phyloP scores from a whole-genome alignment of 2,113 vertebrate genomes.

The Crypturellus undulatus region DNA sequence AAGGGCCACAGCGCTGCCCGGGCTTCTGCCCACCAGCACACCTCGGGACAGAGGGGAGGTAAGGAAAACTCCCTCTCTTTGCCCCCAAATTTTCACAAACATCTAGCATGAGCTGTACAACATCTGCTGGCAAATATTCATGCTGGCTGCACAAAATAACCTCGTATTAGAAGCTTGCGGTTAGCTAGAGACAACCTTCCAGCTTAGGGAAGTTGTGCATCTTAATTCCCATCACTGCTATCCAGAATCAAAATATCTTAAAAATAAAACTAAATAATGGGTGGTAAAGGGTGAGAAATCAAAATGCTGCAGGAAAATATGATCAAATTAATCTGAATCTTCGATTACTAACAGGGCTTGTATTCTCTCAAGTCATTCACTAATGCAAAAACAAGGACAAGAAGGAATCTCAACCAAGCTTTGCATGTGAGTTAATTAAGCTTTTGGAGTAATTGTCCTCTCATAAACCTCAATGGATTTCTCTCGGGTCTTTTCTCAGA shows the following conservation, averaged over 20 bases:
- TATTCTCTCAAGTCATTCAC: not conserved
- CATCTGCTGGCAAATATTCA: not conserved
- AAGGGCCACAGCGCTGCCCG: not conserved
- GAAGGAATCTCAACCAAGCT: not conserved
- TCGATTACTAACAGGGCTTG: not conserved
- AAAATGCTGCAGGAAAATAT: not conserved
- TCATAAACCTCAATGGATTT: constrained; percentile 28
- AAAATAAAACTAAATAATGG: not conserved
- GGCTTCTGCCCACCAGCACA: not conserved
- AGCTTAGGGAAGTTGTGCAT: not conserved
- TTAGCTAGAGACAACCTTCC: not conserved
- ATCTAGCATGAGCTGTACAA: not conserved
- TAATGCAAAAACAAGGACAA: constrained; percentile 5
- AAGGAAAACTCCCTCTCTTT: not conserved
- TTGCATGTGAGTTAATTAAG: constrained; percentile 44
- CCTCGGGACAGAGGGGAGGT: not conserved
- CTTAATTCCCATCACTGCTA: not conserved
- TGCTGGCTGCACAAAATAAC: not conserved
- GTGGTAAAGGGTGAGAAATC: not conserved
- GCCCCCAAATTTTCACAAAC: not conserved
- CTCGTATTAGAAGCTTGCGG: not conserved
- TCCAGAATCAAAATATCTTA: not conserved
- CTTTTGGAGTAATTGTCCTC: constrained; percentile 38
- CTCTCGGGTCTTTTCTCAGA: constrained; percentile 21
- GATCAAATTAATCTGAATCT: not conserved